phyloP scores from a whole-genome alignment of 2,888 invertebrate genomes.

The Crepidodera aurea region DNA sequence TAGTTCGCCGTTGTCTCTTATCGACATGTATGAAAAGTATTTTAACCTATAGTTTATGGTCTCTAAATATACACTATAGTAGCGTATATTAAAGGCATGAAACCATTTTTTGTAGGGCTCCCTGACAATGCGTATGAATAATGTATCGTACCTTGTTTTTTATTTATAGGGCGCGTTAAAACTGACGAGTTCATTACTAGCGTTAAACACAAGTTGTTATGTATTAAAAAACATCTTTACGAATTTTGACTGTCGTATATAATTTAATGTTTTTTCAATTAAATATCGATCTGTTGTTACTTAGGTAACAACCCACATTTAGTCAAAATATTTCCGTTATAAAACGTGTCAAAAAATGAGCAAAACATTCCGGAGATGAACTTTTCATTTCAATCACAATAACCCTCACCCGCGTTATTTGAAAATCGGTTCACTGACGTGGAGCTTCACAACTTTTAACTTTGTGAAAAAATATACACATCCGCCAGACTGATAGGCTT shows the following conservation, averaged over 20 bases:
- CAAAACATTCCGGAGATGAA: not conserved
- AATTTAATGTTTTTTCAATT: too few species aligned
- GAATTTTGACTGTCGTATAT: too few species aligned
- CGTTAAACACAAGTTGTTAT: too few species aligned
- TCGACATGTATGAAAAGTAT: constrained; percentile 5
- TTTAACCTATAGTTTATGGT: not conserved
- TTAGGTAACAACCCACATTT: too few species aligned
- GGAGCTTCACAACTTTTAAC: not conserved
- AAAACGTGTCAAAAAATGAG: too few species aligned
- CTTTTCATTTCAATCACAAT: not conserved
- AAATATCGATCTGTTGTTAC: too few species aligned
- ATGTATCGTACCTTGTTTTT: not conserved
- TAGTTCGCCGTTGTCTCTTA: constrained; percentile 7
- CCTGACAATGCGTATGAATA: not conserved
- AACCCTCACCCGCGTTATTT: not conserved
- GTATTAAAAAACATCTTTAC: too few species aligned
- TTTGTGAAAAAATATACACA: not conserved
- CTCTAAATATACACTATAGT: not conserved
- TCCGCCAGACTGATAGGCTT: not conserved
- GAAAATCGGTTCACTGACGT: not conserved
- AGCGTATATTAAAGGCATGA: not conserved
- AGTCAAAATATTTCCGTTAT: too few species aligned
- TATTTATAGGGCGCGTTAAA: not conserved
- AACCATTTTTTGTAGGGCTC: not conserved
- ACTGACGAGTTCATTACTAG: not conserved